Base-by-base conservation (phyloP, 1,140 invertebrate genomes). In the Archivesica marissinica region DNA sequence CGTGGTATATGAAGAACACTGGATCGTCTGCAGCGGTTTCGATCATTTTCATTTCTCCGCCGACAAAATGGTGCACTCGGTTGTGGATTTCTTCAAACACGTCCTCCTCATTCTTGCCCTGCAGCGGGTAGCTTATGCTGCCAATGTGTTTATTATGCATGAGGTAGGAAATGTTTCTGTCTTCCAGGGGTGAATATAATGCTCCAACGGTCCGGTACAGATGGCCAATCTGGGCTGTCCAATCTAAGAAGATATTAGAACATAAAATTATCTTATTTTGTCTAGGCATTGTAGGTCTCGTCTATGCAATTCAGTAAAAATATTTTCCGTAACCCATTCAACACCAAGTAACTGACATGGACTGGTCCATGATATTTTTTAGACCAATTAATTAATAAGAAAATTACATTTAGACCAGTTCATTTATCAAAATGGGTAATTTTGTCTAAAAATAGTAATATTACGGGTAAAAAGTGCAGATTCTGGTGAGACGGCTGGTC, bases 1-100 rank as follows among this genome's bases (percentile, higher is more conserved):
- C 74, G 85, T 94, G 94, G 83, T 93, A 93, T 68, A 93, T 64
- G 85, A 92, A 94, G 87, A 94, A 94, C 25, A 93, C 87, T 1
- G 91, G 90, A 85, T 94, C 94, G 68, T 92, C 93, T 64, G 93
- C 79, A n/a, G 92, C 88, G 11, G 91, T 93, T 25, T 89, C 83
- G 20, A 91, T 61, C 28, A 68, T 35, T 25, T 44, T 75, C 89
- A 92, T 91, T 66, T 87, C 76, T 0, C 91, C 91, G n/a, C 91
- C 91, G 35, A 91, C 61, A 54, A 81, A 91, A 38, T 83, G 77
- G 85, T 92, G 91, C 30, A 87, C 74, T 9, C 56, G 44, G 13
- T 87, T 89, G 79, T 92, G 91, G 15, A 87, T 80, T 23, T 84
- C 64, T 56, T 92, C 91, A 38, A 92, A 76, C 39, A 87, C 76